These are phyloP conservation scores for Drosophila nasuta DNA, from an alignment of 1,140 invertebrate species.

Conservation along the genomic window DNA sequence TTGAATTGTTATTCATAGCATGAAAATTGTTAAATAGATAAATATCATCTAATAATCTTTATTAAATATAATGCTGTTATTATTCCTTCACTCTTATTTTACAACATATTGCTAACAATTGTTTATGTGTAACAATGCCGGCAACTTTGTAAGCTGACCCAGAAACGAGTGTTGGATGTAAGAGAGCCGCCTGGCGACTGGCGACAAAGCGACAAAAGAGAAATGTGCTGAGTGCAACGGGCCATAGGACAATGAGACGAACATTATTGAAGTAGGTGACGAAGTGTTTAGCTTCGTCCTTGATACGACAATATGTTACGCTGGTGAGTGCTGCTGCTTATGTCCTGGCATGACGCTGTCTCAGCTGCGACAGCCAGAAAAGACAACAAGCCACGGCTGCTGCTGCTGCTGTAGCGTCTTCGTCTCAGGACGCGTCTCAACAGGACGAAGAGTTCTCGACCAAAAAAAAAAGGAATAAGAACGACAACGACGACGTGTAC, in stretches of 20 bases:
- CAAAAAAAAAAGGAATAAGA: too few species aligned
- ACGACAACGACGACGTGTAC: slow-evolving; percentile 19
- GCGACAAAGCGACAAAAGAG: slow-evolving; percentile 78
- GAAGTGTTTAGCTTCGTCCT: slow-evolving; percentile 79
- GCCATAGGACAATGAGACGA: slow-evolving; percentile 23
- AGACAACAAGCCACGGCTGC: slow-evolving; percentile 18
- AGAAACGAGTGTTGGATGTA: slow-evolving; percentile 43
- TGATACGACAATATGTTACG: slow-evolving; percentile 81
- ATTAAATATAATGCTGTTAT: too few species aligned
- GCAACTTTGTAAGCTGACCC: slow-evolving; percentile 54
- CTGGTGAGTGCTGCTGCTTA: slow-evolving; percentile 42
- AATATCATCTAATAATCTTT: neutral
- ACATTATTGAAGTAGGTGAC: slow-evolving; percentile 53
- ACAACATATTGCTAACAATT: neutral
- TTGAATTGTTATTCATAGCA: neutral
- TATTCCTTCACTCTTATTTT: neutral
- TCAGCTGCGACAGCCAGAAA: slow-evolving; percentile 17
- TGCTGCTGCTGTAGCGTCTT: slow-evolving; percentile 44
- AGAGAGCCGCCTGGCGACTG: slow-evolving; percentile 26
- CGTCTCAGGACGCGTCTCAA: slow-evolving; percentile 50
- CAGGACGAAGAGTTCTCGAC: slow-evolving; percentile 29
- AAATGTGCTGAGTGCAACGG: neutral
- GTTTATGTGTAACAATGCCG: neutral
- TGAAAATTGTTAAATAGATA: neutral
- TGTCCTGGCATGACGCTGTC: slow-evolving; percentile 14